Conservation (phyloP, 2,888 invertebrate genomes). For the Exocentrus adspersus region DNA sequence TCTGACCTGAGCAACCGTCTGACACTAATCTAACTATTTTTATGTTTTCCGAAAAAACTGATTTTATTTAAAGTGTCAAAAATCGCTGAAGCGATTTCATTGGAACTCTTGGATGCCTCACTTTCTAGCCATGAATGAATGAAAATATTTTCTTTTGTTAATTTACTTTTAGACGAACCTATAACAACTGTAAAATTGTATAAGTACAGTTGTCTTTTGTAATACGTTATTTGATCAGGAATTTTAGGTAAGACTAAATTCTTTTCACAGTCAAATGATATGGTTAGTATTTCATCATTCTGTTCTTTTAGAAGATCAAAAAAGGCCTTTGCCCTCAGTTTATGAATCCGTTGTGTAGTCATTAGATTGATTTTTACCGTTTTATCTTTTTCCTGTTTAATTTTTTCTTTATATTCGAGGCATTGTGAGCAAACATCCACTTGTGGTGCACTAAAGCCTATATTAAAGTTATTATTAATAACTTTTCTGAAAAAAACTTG, state of each 20-base stretch:
- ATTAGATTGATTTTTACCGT: conserved; percentile 38
- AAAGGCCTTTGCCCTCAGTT: conserved; percentile 6
- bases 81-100: conserved; percentile 9
- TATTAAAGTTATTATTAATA: conserved; percentile 37
- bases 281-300: not conserved
- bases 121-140: not conserved
- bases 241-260: not conserved
- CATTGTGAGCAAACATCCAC: conserved; percentile 45
- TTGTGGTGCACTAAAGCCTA: conserved; percentile 45
- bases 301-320: conserved; percentile 6
- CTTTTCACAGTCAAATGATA: conserved; percentile 3
- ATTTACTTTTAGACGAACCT: not conserved
- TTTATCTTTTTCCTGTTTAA: conserved; percentile 40
- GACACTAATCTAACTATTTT: not conserved
- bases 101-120: not conserved
- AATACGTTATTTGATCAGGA: conserved; percentile 3
- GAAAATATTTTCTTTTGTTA: not conserved
- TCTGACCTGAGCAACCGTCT: conserved; percentile 7
- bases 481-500: not conserved
- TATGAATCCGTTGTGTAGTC: conserved; percentile 19
- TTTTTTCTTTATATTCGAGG: conserved; percentile 41
- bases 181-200: conserved; percentile 10
- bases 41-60: not conserved
- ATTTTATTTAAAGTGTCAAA: not conserved
- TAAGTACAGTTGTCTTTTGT: conserved; percentile 8